These are phyloP conservation scores for Drosophila busckii DNA, from an alignment of 1,140 invertebrate genomes.

Conservation along the genomic window DNA sequence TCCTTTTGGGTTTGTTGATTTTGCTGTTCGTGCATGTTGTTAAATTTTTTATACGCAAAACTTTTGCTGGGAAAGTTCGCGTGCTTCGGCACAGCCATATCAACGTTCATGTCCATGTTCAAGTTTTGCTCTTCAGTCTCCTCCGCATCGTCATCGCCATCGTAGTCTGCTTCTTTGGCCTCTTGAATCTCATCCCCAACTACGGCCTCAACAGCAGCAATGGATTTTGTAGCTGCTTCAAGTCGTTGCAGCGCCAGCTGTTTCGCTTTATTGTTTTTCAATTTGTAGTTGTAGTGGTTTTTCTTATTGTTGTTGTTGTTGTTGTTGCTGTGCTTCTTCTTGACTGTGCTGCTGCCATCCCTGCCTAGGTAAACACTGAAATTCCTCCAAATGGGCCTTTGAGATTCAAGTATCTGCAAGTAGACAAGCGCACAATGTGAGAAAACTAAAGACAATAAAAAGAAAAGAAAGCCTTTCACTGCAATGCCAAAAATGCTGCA, in stretches of 20 bases:
- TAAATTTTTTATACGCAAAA: conserved; percentile 66
- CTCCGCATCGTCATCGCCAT: background rate
- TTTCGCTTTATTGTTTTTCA: conserved; percentile 55
- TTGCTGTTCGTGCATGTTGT: conserved; percentile 56
- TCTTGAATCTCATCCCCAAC: background rate
- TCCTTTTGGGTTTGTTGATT: conserved; percentile 45
- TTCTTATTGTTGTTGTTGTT: conserved; percentile 40
- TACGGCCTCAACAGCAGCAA: conserved; percentile 2
- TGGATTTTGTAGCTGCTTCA: conserved; percentile 24
- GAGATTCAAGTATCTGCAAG: conserved; percentile 70
- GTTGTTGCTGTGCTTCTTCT: conserved; percentile 30
- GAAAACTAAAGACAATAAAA: conserved; percentile 24
- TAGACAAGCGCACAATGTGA: conserved; percentile 25
- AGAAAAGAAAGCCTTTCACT: conserved; percentile 13
- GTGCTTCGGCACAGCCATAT: conserved; percentile 7
- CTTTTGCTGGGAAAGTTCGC: conserved; percentile 57
- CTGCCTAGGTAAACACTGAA: conserved; percentile 54
- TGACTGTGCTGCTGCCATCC: conserved; percentile 38
- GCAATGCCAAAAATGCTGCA: conserved; percentile 5
- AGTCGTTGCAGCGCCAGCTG: conserved; percentile 23
- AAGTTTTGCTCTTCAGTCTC: no score
- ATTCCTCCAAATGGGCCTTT: conserved; percentile 60
- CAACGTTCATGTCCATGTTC: background rate
- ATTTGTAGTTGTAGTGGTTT: conserved; percentile 59
- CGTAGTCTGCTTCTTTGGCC: background rate